Evolutionary conservation across 2,888 invertebrate species (phyloP).

Genomic region (Agrenia bidenticulata): DNA sequence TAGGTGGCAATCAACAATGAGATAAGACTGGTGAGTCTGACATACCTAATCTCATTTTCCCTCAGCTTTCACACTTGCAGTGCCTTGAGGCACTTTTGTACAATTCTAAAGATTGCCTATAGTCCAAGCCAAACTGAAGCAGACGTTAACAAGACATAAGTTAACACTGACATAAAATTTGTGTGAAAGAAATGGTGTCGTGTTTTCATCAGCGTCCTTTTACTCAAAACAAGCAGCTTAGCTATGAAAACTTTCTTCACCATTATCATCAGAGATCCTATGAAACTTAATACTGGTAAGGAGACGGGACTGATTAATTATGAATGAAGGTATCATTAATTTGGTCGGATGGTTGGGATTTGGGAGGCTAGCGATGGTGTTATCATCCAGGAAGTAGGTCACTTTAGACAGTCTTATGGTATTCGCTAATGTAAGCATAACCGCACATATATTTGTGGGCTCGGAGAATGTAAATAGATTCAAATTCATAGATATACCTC

Average conservation of each 20-base stretch:
- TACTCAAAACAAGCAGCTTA: no score
- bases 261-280: background rate
- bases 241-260: background rate
- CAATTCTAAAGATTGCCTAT: no score
- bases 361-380: background rate
- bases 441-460: no score
- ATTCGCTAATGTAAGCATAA: no score
- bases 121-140: background rate
- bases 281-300: constrained; percentile 9
- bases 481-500: no score
- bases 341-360: constrained; percentile 10
- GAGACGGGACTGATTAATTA: constrained; percentile 16
- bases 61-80: background rate
- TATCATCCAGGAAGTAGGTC: constrained; percentile 9
- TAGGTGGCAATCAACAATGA: background rate
- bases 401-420: background rate
- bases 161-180: background rate
- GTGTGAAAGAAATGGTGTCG: constrained; percentile 10
- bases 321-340: constrained; percentile 20
- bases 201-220: background rate
- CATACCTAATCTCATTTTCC: constrained; percentile 1
- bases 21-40: background rate
- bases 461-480: no score
- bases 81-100: no score
- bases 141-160: constrained; percentile 5